Evolutionary conservation across 2,797 vertebrate species (phyloP).

Genomic region (Sylvia borin): DNA sequence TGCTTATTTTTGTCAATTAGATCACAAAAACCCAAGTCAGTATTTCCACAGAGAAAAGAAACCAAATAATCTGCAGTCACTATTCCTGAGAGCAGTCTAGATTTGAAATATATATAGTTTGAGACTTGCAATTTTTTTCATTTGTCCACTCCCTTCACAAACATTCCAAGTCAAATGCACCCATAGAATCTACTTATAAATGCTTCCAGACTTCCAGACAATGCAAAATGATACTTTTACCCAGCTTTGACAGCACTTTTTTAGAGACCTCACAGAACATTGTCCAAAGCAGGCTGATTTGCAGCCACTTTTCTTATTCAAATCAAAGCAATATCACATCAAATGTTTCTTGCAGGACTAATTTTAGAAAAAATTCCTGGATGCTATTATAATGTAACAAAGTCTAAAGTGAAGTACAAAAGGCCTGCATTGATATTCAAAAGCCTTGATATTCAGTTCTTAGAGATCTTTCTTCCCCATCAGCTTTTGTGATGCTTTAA

Average conservation of each 20-base stretch:
- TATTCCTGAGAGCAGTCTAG: background rate
- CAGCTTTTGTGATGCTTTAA: background rate
- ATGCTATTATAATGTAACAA: background rate
- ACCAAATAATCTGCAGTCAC: background rate
- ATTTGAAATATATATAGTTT: background rate
- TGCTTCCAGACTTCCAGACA: constrained; percentile 53
- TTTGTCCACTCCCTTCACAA: background rate
- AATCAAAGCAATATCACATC: constrained; percentile 41
- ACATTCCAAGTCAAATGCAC: constrained; percentile 4
- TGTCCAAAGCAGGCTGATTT: constrained; percentile 13
- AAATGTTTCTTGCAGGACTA: constrained; percentile 29
- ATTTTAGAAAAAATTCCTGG: constrained; percentile 36
- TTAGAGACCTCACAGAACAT: background rate
- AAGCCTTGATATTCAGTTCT: background rate
- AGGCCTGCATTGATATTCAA: background rate
- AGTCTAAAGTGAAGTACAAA: background rate
- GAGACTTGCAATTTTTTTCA: background rate
- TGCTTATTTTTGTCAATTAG: background rate
- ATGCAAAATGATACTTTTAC: constrained; percentile 31
- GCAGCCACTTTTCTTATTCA: background rate
- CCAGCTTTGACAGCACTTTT: constrained; percentile 14
- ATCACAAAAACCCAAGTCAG: background rate
- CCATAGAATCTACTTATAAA: constrained; percentile 33
- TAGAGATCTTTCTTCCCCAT: background rate
- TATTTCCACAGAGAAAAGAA: background rate